These are phyloP conservation scores for Leptocoma aspasia DNA, from an alignment of 2,113 vertebrate species.

Conservation along the genomic window DNA sequence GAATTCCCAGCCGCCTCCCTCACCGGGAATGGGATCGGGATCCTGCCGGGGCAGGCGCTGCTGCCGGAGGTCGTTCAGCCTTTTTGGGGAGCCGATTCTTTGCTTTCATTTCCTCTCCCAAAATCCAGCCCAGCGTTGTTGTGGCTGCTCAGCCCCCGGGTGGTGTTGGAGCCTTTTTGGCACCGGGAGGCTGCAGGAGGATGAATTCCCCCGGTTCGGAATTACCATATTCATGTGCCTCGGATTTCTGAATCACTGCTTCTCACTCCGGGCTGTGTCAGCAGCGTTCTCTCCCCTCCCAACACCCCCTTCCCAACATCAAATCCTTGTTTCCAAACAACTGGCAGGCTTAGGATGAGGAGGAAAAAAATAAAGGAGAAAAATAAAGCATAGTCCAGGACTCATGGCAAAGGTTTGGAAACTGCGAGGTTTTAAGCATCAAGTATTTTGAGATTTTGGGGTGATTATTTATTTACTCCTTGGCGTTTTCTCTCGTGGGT, in stretches of 20 bases:
- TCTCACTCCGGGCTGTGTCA: neutral
- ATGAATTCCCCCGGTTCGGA: neutral
- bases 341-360: neutral
- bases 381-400: neutral
- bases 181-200: neutral
- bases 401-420: neutral
- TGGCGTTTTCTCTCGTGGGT: neutral
- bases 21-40: neutral
- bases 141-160: neutral
- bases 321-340: neutral
- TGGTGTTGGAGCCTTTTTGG: neutral
- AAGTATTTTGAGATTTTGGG: neutral
- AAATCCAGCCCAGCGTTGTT: neutral
- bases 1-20: neutral
- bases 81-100: neutral
- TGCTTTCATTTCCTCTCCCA: slow-evolving; percentile 9
- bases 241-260: neutral
- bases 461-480: neutral
- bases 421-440: neutral
- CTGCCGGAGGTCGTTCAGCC: neutral
- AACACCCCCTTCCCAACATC: neutral
- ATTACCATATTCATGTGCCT: fast-evolving
- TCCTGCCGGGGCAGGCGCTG: neutral
- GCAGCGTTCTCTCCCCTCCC: neutral
- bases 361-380: neutral